phyloP scores from a whole-genome alignment of 1,140 invertebrate species.

The Saccostrea cuccullata region DNA sequence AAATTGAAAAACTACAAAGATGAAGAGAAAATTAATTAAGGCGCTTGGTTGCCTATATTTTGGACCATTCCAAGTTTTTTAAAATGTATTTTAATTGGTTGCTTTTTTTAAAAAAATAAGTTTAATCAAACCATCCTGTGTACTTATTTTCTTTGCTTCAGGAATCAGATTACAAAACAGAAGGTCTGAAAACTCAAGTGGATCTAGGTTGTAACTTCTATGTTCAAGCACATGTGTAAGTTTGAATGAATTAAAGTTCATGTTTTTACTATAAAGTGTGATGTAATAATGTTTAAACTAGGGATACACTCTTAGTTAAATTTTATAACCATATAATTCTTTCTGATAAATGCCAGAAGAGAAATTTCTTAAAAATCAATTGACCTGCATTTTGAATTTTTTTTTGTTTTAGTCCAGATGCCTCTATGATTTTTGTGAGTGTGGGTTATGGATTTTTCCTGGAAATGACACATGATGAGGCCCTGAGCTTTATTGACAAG shows the following conservation, averaged over 20 bases:
- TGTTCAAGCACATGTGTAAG: conserved; percentile 79
- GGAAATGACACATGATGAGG: conserved; percentile 86
- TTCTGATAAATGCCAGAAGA: background rate
- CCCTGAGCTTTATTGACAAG: conserved; percentile 85
- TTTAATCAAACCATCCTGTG: no score
- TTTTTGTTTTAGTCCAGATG: conserved; percentile 79
- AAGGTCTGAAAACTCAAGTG: conserved; percentile 87
- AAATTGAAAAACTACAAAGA: no score
- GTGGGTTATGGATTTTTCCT: conserved; percentile 88
- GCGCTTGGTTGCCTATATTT: no score
- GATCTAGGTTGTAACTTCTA: conserved; percentile 87
- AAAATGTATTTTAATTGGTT: no score
- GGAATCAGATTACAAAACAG: conserved; percentile 82
- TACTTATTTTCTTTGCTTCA: conserved; percentile 48
- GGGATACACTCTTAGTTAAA: background rate
- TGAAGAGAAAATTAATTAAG: no score
- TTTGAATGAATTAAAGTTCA: background rate
- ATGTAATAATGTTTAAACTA: no score
- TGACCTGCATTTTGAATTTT: conserved; percentile 44
- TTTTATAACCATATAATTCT: background rate
- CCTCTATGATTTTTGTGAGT: conserved; percentile 85
- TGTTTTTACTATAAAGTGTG: no score
- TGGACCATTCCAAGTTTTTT: no score
- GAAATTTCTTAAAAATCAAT: background rate
- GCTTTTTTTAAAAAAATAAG: no score